Percentiles rank a stretch among this genome's conserved stretches.
These are phyloP conservation scores for Coenobita brevimanus DNA, from an alignment of 1,140 invertebrate species.

Conservation along the genomic window DNA sequence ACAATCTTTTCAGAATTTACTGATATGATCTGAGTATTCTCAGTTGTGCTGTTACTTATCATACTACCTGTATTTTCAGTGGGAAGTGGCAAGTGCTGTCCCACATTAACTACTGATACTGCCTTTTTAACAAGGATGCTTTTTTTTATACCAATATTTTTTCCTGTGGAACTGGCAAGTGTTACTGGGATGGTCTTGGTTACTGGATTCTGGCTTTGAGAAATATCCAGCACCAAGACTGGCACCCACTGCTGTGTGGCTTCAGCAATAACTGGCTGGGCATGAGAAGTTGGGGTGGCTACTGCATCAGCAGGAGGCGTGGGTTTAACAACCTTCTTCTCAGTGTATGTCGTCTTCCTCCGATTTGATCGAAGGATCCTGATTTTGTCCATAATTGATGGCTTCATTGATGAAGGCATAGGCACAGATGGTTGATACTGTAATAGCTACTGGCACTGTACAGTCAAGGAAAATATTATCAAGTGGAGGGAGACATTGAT, in stretches of 20 bases:
- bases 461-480: not conserved
- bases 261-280: not conserved
- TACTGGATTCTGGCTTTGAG: not conserved
- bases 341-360: not conserved
- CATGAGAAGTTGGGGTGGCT: not conserved
- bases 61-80: not conserved
- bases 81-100: not conserved
- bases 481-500: not conserved
- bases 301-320: not conserved
- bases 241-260: conserved; percentile 33
- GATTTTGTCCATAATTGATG: conserved; percentile 41
- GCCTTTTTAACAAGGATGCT: not conserved
- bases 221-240: conserved; percentile 32
- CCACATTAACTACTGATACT: not conserved
- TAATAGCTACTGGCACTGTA: conserved; percentile 2
- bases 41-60: not conserved
- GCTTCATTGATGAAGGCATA: conserved; percentile 12
- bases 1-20: not conserved
- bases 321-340: not conserved
- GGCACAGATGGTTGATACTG: no score
- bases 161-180: not conserved
- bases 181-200: not conserved
- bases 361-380: conserved; percentile 34
- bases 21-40: no score
- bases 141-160: not conserved